A percentile compares a stretch with the other conserved stretches of the same genome.
These are phyloP conservation scores for Eonycteris spelaea DNA, from an alignment of 2,113 vertebrate species.

Conservation along the genomic window DNA sequence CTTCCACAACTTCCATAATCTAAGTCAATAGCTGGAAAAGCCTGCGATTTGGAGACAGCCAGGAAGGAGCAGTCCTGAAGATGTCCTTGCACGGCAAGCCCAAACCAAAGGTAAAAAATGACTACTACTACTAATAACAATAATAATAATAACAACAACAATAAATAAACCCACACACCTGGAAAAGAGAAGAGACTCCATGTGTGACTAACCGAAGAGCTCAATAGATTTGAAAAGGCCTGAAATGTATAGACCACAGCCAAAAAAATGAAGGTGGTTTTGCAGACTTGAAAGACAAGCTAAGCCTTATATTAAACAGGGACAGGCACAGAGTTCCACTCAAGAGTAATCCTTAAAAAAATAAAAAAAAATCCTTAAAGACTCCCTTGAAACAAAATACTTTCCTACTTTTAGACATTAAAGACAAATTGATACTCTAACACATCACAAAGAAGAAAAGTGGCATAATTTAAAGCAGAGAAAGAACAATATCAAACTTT, in stretches of 20 bases:
- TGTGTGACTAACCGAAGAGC: not conserved
- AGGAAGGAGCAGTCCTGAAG: not conserved
- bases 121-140: not conserved
- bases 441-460: not conserved
- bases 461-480: not conserved
- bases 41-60: not conserved
- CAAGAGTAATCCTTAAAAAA: not conserved
- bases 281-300: not conserved
- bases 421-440: not conserved
- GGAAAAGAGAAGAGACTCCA: not conserved
- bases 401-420: not conserved
- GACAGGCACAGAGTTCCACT: not conserved
- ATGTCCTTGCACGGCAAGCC: not conserved
- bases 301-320: not conserved
- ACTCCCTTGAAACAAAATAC: not conserved
- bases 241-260: not conserved
- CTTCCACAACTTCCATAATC: not conserved
- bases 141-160: too few species aligned
- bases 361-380: not conserved
- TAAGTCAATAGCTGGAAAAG: not conserved
- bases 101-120: not conserved
- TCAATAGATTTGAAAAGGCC: not conserved
- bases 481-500: not conserved
- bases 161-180: not conserved
- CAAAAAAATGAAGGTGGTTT: not conserved